These are phyloP conservation scores for Hyperoodon ampullatus DNA, from an alignment of 2,113 vertebrate genomes.

Conservation along the genomic window DNA sequence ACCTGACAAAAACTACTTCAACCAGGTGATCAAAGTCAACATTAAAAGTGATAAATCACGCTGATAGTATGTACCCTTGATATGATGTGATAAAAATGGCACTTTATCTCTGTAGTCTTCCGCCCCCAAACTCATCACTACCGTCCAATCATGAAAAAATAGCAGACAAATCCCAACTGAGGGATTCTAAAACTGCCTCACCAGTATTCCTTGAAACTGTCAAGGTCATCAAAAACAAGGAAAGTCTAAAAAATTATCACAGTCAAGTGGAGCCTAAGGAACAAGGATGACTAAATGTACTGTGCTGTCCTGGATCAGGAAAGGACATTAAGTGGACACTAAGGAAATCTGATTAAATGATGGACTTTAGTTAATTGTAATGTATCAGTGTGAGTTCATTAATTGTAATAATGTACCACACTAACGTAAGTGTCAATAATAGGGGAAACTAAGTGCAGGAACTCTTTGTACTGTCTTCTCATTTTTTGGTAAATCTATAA, in stretches of 20 bases:
- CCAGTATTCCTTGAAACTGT: neutral
- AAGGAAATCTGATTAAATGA: neutral
- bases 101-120: neutral
- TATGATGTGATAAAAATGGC: neutral
- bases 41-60: neutral
- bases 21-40: neutral
- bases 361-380: neutral
- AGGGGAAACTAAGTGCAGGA: neutral
- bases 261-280: neutral
- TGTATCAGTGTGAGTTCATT: neutral
- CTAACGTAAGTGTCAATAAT: neutral
- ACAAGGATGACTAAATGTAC: neutral
- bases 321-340: neutral
- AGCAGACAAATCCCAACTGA: neutral
- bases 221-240: neutral
- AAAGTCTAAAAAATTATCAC: neutral
- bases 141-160: neutral
- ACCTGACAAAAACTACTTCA: neutral
- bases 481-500: neutral
- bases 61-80: neutral
- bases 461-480: neutral
- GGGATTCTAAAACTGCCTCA: neutral
- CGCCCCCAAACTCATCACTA: neutral
- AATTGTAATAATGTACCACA: neutral
- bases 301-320: neutral